Base-by-base conservation (phyloP, 2,888 invertebrate genomes). In the Cistogaster globosa region DNA sequence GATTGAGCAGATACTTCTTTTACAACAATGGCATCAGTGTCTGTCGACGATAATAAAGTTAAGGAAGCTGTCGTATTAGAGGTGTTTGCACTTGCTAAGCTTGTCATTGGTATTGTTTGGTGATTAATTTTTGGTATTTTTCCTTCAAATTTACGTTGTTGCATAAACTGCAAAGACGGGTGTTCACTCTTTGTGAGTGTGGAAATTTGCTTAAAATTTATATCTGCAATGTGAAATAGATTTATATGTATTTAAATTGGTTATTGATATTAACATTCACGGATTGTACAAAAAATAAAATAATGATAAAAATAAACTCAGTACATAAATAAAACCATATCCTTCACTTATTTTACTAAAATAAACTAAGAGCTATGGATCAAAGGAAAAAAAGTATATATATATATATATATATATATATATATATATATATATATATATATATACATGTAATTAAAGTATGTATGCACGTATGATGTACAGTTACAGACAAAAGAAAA, bases 71-170 rank as follows among this genome's bases (percentile, higher is more conserved):
- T 48, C 26, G 57, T 60, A 65, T 74, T 58, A 42, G 74, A 58
- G 63, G 53, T 81, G 58, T 68, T 69, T 36, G 71, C 36, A 26
- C 81, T 81, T 62, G 72, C 26, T 36, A 84, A 57, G 80, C 84
- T 78, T 42, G 82, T 68, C 60, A 84, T 77, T 87, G 87, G 14
- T 80, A 87, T 32, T 83, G 84, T 65, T 63, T 88, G 87, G 75
- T 88, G 92, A 89, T 89, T 91, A 86, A 92, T 87, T 88, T 90
- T 92, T 88, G 92, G 92, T 88, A 92, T 92, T 89, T 92, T 92
- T 42, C 92, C 92, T 86, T 92, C 92, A 83, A 92, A 92, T 89
- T 92, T 92, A 53, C 92, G 91, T 18, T 89, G 90, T 88, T 90
- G 91, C 87, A 91, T 90, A 68, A 92, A 91, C 83, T 90, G 90